Conservation (phyloP, 2,113 vertebrate species). For the Ivindomyrus marchei region DNA sequence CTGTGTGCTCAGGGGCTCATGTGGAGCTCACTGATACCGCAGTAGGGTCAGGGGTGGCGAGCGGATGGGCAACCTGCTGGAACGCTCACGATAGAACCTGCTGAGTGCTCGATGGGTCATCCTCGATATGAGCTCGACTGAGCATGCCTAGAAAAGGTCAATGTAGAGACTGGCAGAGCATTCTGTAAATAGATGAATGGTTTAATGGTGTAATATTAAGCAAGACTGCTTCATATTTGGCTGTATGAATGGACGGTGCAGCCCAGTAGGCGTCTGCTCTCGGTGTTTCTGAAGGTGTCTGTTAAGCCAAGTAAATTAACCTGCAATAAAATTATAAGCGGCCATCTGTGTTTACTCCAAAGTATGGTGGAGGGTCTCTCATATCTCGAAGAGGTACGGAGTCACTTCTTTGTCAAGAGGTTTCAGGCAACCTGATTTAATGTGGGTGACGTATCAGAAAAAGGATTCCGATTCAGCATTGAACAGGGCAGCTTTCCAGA, state of each 20-base stretch:
- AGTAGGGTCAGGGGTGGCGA: background rate
- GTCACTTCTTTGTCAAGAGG: background rate
- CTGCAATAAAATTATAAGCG: background rate
- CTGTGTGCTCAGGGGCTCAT: slow-evolving; percentile 60
- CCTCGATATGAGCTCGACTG: background rate
- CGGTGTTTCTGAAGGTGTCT: background rate
- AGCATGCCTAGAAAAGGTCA: background rate
- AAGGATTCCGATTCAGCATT: background rate
- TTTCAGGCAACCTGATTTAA: background rate
- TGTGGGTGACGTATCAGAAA: background rate
- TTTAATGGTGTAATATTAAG: background rate
- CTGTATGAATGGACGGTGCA: background rate
- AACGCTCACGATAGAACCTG: background rate
- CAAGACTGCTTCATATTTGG: background rate
- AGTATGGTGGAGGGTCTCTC: background rate
- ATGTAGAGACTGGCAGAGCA: background rate
- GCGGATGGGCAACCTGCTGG: background rate
- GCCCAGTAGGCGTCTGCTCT: background rate
- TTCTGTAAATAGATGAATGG: background rate
- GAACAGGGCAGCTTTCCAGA: background rate
- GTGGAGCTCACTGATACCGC: slow-evolving; percentile 54
- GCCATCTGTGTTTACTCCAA: background rate
- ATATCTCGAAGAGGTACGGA: background rate
- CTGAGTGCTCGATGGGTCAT: background rate
- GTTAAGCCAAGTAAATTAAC: background rate